Percentiles rank a stretch among this genome's conserved stretches.
These are phyloP conservation scores for Pteropus rufus DNA, from an alignment of 2,797 vertebrate genomes.

Conservation along the genomic window DNA sequence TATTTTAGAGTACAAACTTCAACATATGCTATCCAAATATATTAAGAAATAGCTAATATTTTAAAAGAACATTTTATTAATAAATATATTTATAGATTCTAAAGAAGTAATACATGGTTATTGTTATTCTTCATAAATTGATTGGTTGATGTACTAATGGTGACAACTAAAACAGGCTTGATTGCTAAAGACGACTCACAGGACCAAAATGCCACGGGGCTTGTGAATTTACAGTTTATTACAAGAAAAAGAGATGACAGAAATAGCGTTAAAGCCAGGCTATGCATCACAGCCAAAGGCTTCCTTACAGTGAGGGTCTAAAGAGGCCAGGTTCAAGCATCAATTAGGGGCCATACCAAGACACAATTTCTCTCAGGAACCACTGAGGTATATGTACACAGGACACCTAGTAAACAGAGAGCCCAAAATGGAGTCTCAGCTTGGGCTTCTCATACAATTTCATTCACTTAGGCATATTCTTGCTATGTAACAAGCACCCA, in stretches of 20 bases:
- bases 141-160: not conserved
- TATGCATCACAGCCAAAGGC: not conserved
- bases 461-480: not conserved
- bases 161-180: not conserved
- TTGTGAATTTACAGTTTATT: not conserved
- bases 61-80: not conserved
- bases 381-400: not conserved
- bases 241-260: not conserved
- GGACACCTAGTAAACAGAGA: not conserved
- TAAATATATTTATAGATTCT: not conserved
- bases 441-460: not conserved
- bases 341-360: not conserved
- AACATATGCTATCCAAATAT: not conserved
- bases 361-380: not conserved
- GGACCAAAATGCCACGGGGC: not conserved
- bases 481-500: not conserved
- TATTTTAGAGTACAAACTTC: not conserved
- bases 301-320: not conserved
- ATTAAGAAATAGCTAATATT: not conserved
- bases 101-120: not conserved
- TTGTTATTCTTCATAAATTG: not conserved
- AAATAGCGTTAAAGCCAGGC: not conserved
- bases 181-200: not conserved
- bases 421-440: not conserved
- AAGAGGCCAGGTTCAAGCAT: not conserved